Base-by-base conservation (phyloP, 2,888 invertebrate species). In the Sarcophaga caerulescens region DNA sequence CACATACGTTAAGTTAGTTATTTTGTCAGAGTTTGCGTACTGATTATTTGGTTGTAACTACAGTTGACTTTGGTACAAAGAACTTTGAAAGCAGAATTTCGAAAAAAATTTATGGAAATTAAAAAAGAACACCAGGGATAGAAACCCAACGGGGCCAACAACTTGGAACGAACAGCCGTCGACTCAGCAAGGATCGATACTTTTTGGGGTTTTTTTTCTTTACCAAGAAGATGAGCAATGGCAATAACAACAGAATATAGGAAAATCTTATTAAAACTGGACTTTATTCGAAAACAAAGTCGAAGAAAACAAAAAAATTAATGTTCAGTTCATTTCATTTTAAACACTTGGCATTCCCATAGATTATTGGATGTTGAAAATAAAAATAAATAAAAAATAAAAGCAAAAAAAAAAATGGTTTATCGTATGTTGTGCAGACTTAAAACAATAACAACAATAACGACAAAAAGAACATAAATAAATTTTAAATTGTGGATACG, bases 151-250 rank as follows among this genome's bases (percentile, higher is more conserved):
- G 10, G 35, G 11, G 19, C 65, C 23, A 59, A 69, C 21, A n/a
- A 59, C n/a, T 70, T 70, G 70, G n/a, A 44, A 21, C 17, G 19
- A 66, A 68, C 44, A 69, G 71, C 21, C 78, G 85, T 79, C 79
- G 76, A 79, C 81, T 71, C 85, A 85, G 59, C 75, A 66, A 85
- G 84, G 79, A 87, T 87, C 87, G 81, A 87, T 87, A 82, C 82
- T 82, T 79, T 65, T 8, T 35, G 35, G 35, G 8, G 1, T 45
- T 63, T 70, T 57, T 10, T 14, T 65, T 35, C 25, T 62, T 44
- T 23, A 14, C n/a, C 1, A 66, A 11, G 12, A 17, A 65, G 35
- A 25, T 70, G 60, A 81, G 73, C 76, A 73, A 80, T n/a, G 69
- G 75, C 59, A 21, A 76, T 75, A 66, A 52, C 14, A 71, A 52